A percentile compares a stretch with the other conserved stretches of the same genome.
These are phyloP conservation scores for Oreochromis spilurus DNA, from an alignment of 2,113 vertebrate species.

Conservation along the genomic window DNA sequence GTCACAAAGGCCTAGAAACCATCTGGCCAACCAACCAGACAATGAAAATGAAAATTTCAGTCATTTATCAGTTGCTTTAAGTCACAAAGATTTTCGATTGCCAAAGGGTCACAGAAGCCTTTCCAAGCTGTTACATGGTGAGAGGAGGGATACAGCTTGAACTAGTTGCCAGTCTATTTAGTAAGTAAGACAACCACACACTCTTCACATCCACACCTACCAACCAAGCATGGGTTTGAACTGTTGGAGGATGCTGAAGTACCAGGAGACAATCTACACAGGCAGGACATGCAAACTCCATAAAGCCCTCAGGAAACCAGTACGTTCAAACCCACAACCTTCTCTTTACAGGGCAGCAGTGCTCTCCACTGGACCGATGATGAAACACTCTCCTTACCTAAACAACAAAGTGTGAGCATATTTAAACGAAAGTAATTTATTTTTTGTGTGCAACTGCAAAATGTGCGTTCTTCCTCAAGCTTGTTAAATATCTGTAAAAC, in stretches of 20 bases:
- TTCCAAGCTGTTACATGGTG: not conserved
- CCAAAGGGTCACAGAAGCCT: not conserved
- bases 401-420: not conserved
- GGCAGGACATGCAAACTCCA: not conserved
- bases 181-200: not conserved
- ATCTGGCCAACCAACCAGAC: not conserved
- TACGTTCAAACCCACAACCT: not conserved
- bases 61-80: not conserved
- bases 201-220: not conserved
- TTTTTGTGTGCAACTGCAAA: not conserved
- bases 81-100: not conserved
- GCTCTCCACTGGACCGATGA: no score
- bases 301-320: not conserved
- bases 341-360: not conserved
- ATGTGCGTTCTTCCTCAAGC: not conserved
- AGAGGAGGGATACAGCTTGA: not conserved
- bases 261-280: not conserved
- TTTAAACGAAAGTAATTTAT: rapidly evolving
- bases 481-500: not conserved
- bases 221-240: not conserved
- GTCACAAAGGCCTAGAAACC: not conserved
- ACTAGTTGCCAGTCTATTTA: not conserved
- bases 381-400: not conserved
- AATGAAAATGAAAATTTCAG: not conserved
- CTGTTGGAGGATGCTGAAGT: not conserved